Evolutionary conservation across 2,888 invertebrate genomes (phyloP).

Genomic region (Tipula unca): DNA sequence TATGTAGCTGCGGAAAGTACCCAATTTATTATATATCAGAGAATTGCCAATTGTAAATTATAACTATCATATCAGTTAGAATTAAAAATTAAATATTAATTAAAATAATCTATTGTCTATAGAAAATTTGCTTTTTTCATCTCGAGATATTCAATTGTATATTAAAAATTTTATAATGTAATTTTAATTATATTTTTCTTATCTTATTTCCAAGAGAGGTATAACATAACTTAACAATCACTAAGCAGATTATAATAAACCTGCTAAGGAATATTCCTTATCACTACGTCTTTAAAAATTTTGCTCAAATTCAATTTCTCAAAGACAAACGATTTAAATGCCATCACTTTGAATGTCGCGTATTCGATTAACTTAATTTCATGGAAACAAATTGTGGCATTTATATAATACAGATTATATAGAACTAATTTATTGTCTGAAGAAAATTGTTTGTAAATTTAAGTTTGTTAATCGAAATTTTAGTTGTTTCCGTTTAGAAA

Average conservation of each 20-base stretch:
- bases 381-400: constrained; percentile 8
- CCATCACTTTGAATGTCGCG: constrained; percentile 4
- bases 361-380: neutral
- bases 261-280: neutral
- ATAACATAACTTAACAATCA: neutral
- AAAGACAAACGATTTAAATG: constrained; percentile 14
- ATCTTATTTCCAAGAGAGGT: neutral
- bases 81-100: neutral
- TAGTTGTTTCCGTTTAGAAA: neutral
- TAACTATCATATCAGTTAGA: constrained; percentile 2
- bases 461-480: neutral
- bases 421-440: neutral
- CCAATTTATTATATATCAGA: neutral
- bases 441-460: neutral
- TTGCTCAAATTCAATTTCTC: neutral
- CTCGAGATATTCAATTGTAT: neutral
- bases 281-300: neutral
- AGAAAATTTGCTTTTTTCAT: neutral
- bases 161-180: neutral
- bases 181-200: neutral
- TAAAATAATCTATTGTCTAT: neutral
- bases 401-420: neutral
- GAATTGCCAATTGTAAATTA: neutral
- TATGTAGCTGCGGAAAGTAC: neutral
- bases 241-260: neutral